Evolutionary conservation across 2,888 invertebrate genomes (phyloP).

Genomic region (Sepioteuthis lessoniana): DNA sequence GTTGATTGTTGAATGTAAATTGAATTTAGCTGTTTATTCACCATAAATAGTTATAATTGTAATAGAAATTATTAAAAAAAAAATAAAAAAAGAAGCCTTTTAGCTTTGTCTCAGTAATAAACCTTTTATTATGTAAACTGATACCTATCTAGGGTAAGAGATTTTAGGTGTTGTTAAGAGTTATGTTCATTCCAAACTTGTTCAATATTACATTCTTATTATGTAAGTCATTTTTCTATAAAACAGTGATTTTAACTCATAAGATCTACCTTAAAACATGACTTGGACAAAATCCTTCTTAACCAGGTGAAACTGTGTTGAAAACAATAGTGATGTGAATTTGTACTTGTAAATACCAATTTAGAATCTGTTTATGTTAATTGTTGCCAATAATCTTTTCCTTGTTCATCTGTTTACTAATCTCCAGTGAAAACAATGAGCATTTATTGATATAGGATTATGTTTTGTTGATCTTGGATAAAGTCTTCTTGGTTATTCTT

Average conservation of each 20-base stretch:
- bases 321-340: background rate
- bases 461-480: background rate
- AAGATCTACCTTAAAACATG: background rate
- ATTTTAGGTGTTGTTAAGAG: too few species aligned
- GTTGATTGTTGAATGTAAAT: too few species aligned
- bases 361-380: background rate
- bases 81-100: too few species aligned
- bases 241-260: background rate
- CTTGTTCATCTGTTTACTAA: background rate
- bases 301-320: background rate
- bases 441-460: background rate
- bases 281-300: background rate
- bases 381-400: slow-evolving; percentile 8
- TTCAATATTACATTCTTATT: too few species aligned
- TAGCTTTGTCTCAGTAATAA: too few species aligned
- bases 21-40: too few species aligned
- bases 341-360: background rate
- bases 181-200: too few species aligned
- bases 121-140: too few species aligned
- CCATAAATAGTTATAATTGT: too few species aligned
- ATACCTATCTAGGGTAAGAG: too few species aligned
- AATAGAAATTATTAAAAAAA: too few species aligned
- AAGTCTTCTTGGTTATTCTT: background rate
- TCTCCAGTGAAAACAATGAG: background rate
- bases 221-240: background rate